Conservation (phyloP, 1,140 invertebrate genomes). For the Campoletis sonorensis region DNA sequence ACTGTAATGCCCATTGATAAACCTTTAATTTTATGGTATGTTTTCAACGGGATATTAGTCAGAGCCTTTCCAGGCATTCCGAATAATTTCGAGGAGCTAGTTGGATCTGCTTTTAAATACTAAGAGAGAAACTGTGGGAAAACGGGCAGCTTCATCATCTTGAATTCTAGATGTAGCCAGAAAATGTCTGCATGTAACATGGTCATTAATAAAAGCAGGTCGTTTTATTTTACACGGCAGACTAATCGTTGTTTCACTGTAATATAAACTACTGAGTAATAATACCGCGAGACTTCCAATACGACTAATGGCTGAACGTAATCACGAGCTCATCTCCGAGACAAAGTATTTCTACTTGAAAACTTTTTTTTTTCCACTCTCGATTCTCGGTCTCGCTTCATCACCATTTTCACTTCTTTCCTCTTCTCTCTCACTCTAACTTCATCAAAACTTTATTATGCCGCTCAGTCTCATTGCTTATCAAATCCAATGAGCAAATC, state of each 20-base stretch:
- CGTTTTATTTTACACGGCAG: too few species aligned
- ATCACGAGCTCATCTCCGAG: background rate
- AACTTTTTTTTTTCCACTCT: slow-evolving; percentile 14
- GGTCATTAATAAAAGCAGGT: too few species aligned
- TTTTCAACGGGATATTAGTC: background rate
- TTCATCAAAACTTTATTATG: background rate
- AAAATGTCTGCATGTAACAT: too few species aligned
- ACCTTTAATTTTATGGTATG: background rate
- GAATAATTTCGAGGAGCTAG: too few species aligned
- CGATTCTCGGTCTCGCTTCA: background rate
- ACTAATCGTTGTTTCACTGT: background rate
- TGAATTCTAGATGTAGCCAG: background rate
- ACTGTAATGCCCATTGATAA: too few species aligned
- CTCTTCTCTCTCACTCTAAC: background rate
- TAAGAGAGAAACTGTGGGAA: background rate
- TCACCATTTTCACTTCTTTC: background rate
- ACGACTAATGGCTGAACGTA: slow-evolving; percentile 13
- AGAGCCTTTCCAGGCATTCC: background rate
- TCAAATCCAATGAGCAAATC: background rate
- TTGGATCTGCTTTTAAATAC: background rate
- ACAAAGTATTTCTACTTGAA: background rate
- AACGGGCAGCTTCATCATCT: background rate
- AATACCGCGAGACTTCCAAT: background rate
- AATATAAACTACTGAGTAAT: slow-evolving; percentile 20
- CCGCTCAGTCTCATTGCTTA: background rate